Evolutionary conservation across 2,888 invertebrate genomes (phyloP), one percentile per base, ranked within the genome.

Genomic region (Caenorhabditis angaria): DNA sequence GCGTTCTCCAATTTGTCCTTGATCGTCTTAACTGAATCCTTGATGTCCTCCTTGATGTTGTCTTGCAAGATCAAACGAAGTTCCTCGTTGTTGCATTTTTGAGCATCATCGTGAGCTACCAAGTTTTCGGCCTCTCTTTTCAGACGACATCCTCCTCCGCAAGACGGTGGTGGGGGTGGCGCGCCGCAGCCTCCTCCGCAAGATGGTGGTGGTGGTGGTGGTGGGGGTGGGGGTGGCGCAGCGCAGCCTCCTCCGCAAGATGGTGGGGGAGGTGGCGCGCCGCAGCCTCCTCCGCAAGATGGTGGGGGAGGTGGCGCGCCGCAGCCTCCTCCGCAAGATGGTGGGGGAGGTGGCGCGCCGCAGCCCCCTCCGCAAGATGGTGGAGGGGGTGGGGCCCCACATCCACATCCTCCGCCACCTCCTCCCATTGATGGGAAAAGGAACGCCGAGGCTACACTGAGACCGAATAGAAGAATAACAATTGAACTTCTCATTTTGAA

Each of bases 71-170:
- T 65, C 28, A 65, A 54, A 28, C 75, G 59, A 53, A 79, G 76
- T 61, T 79, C 79, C 55, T 79, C 79, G 63, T 62, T 79, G 72
- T 79, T 79, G 61, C 79, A 79, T 48, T 77, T 76, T 66, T 64
- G 62, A 51, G 59, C 35, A 51, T 79, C 79, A 10, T 79, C 75
- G 55, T 76, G 70, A 27, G 69, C 63, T 62, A 79, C 61, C 35
- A 78, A 60, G 63, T 66, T 66, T 10, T 41, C 61, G 32, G 79
- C 79, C 58, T 79, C 79, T 67, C 79, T 69, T 70, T 79, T 79
- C 67, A 70, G 71, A 32, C 79, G 66, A 35, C 64, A 56, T 20
- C 69, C 62, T n/a, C 66, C 71, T 27, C 68, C 68, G 53, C 68
- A 59, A 53, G 59, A 56, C 51, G 68, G 68, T 63, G 68, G 68